phyloP scores from a whole-genome alignment of 2,113 vertebrate genomes.

The Anhinga rufa region DNA sequence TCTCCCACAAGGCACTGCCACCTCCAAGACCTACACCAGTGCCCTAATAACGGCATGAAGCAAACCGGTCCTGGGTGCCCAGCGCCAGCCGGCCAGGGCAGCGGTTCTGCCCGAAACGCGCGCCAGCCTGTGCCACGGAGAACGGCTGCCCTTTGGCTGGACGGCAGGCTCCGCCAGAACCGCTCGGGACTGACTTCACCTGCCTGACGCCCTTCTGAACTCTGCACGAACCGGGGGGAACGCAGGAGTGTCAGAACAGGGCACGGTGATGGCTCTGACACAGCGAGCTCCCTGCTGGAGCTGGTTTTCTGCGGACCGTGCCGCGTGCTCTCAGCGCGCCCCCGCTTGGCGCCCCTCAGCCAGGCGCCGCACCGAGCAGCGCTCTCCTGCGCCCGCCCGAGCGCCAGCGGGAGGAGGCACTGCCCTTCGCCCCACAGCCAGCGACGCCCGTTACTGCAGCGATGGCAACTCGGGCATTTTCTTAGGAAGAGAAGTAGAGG shows the following conservation, averaged over 20 bases:
- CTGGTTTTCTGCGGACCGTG: background rate
- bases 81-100: background rate
- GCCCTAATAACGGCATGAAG: rapidly evolving
- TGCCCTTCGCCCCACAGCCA: rapidly evolving
- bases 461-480: too few relatives aligned
- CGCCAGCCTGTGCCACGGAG: background rate
- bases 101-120: background rate
- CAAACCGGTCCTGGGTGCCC: rapidly evolving
- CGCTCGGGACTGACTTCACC: too few relatives aligned
- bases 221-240: background rate
- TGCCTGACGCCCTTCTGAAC: background rate
- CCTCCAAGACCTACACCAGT: rapidly evolving
- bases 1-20: background rate
- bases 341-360: background rate
- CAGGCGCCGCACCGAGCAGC: too few relatives aligned
- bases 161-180: background rate
- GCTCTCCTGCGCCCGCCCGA: rapidly evolving
- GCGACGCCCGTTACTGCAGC: rapidly evolving
- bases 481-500: too few relatives aligned
- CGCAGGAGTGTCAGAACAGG: too few relatives aligned
- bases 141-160: background rate
- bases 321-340: rapidly evolving
- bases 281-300: background rate
- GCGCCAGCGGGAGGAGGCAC: rapidly evolving
- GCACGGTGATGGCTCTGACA: background rate